Percentiles rank a stretch among this genome's conserved stretches.
These are phyloP conservation scores for Hippocampus abdominalis DNA, from an alignment of 2,113 vertebrate genomes.

Conservation along the genomic window DNA sequence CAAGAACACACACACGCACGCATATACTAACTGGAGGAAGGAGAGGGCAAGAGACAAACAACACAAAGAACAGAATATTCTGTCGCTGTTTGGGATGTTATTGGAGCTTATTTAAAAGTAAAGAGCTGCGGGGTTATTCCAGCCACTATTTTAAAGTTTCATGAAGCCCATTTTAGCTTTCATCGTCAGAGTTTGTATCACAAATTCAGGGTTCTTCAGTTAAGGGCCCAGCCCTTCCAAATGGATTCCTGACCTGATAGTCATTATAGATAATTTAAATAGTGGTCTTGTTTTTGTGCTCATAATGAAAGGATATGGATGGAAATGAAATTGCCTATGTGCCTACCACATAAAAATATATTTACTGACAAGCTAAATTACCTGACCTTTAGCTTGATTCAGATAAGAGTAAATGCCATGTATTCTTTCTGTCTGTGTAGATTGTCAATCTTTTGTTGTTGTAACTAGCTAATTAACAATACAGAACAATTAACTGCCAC, in stretches of 20 bases:
- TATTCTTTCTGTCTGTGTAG: no score
- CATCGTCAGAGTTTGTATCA: constrained; percentile 8
- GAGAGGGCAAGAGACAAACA: constrained; percentile 10
- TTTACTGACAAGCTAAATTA: no score
- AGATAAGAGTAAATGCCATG: no score
- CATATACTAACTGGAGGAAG: not conserved
- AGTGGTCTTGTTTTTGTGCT: not conserved
- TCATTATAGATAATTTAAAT: not conserved
- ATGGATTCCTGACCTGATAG: constrained; percentile 7
- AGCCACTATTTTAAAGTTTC: constrained; percentile 24
- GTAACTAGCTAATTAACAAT: no score
- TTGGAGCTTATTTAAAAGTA: constrained; percentile 25
- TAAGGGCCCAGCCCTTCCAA: constrained; percentile 16
- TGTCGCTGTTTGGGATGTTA: constrained; percentile 3
- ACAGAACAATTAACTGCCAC: no score
- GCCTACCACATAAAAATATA: no score
- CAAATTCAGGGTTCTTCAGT: not conserved
- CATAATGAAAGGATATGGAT: not conserved
- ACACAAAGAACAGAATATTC: constrained; percentile 4
- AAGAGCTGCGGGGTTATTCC: constrained; percentile 9
- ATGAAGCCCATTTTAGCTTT: constrained; percentile 22
- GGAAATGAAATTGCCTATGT: not conserved
- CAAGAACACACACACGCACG: not conserved
- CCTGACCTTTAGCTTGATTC: no score
- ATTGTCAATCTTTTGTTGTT: no score